Evolutionary conservation across 2,888 invertebrate species (phyloP), one percentile per base, ranked within the genome.

Genomic region (Koerneria pararmatus): DNA sequence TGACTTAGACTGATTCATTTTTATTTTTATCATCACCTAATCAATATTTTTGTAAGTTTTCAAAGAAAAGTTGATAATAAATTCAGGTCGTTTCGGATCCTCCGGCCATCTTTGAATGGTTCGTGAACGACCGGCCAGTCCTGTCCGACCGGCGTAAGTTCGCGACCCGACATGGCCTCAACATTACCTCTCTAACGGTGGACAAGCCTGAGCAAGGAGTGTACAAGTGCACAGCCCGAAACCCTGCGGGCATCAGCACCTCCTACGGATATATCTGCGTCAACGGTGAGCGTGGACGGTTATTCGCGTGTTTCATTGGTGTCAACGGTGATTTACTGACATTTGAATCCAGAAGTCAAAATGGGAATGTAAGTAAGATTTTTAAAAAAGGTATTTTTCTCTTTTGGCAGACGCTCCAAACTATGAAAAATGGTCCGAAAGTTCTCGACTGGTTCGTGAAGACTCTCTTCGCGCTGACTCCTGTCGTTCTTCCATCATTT

Each of bases 161-260:
- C 68, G 73, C 75, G 67, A 72, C 78, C 29, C 72, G 78, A 5
- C 80, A 82, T 62, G 63, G 63, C 24, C 71, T 78, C 58, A 81
- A 81, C 61, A 78, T 79, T 57, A 79, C 78, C 48, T 76, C 78
- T 11, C 71, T 81, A 58, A 77, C 76, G 27, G 78, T 82, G 24
- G 68, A 77, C 46, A 70, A 74, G 37, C 82, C 82, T 5, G 66
- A 69, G 24, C 74, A 80, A 66, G 93, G 92, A 31, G 88, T 89
- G 34, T 90, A 91, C 78, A 92, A 91, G 27, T 93, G 93, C 78
- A 88, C 91, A 78, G 93, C 93, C 2, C 91, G 92, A 85, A 94
- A 94, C 84, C 90, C 90, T 60, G 90, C 89, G 59, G 94, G 94
- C 22, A 89, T 91, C 81, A 90, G 89, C 34, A 80, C 80, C 37